Conservation (phyloP, 2,113 vertebrate species). For the Leucosticte australis region DNA sequence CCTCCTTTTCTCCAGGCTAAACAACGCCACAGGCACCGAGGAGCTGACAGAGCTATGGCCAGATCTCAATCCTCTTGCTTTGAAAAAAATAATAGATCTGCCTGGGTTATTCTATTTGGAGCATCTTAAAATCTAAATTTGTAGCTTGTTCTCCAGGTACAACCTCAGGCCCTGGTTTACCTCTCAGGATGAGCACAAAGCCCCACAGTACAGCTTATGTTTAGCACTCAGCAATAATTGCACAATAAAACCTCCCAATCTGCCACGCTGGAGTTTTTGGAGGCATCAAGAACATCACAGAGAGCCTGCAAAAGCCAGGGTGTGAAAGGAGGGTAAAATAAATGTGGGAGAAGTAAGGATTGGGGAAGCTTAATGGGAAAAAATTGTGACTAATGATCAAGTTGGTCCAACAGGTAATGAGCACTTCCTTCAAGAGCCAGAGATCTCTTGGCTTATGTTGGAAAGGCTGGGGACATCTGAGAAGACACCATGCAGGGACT, state of each 20-base stretch:
- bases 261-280: background rate
- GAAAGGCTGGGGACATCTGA: background rate
- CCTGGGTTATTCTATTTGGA: background rate
- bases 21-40: background rate
- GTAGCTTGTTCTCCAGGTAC: background rate
- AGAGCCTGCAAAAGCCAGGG: background rate
- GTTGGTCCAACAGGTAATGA: background rate
- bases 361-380: background rate
- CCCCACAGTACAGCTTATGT: fast-evolving
- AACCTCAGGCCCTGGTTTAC: background rate
- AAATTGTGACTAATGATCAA: background rate
- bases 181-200: background rate
- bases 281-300: background rate
- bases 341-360: background rate
- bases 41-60: background rate
- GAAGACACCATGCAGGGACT: background rate
- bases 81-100: background rate
- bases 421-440: background rate
- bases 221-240: background rate
- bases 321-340: background rate
- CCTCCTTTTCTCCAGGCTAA: background rate
- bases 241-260: background rate
- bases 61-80: background rate
- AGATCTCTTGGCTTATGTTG: background rate
- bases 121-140: background rate